These are phyloP conservation scores for Boulengeromyrus knoepffleri DNA, from an alignment of 2,113 vertebrate species.

Conservation along the genomic window DNA sequence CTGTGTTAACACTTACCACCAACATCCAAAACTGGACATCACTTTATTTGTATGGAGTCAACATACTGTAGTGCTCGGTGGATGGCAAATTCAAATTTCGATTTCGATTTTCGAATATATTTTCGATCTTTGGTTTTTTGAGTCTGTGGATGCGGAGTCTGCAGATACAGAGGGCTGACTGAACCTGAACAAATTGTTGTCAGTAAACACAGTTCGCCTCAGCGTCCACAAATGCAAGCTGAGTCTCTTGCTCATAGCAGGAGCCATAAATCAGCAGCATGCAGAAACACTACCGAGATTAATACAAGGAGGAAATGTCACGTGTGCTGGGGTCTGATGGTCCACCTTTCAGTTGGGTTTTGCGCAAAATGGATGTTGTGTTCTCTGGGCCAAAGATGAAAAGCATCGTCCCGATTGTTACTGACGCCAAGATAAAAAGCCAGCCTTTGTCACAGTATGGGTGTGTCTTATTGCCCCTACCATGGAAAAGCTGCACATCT, in stretches of 20 bases:
- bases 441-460: background rate
- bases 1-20: background rate
- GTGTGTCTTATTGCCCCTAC: background rate
- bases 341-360: background rate
- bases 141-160: background rate
- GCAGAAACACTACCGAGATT: background rate
- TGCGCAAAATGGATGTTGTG: background rate
- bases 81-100: too few species aligned
- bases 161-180: background rate
- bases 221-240: background rate
- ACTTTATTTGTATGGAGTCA: background rate
- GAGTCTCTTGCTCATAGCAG: background rate
- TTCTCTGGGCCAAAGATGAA: background rate
- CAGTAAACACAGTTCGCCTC: background rate
- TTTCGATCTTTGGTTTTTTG: background rate
- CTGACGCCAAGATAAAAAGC: background rate
- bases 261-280: background rate
- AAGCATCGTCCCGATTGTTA: background rate
- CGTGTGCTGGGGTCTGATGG: background rate
- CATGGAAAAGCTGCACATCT: background rate
- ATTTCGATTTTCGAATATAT: too few species aligned
- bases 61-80: background rate
- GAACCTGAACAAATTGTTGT: background rate
- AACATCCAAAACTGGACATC: background rate
- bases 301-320: background rate